Evolutionary conservation across 2,797 vertebrate genomes (phyloP).

Genomic region (Sternotherus odoratus): DNA sequence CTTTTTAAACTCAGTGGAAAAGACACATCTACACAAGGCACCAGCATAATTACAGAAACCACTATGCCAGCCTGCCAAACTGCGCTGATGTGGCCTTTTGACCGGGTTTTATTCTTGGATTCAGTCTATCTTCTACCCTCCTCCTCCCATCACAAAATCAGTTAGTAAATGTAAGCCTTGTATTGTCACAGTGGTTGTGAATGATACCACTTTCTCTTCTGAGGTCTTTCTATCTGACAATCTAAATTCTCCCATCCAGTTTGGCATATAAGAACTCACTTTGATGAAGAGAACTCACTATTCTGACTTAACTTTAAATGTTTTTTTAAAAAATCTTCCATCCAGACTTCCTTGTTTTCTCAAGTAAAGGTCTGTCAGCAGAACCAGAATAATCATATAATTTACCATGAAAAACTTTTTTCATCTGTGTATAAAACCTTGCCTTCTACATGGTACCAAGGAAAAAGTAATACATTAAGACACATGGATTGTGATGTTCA

Average conservation of each 20-base stretch:
- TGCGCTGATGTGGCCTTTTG: slow-evolving; percentile 50
- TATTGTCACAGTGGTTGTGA: neutral
- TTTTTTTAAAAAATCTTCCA: neutral
- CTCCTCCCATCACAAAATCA: slow-evolving; percentile 19
- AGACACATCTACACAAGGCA: slow-evolving; percentile 38
- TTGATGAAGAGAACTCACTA: neutral
- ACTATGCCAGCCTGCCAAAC: slow-evolving; percentile 31
- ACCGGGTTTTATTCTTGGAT: slow-evolving; percentile 47
- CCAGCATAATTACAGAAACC: slow-evolving; percentile 68
- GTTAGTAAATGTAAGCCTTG: neutral
- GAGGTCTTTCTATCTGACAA: neutral
- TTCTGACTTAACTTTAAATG: neutral
- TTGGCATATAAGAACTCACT: neutral
- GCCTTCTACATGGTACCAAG: neutral
- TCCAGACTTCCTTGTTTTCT: neutral
- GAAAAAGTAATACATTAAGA: neutral
- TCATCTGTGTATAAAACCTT: neutral
- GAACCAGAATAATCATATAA: neutral
- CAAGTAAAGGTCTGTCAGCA: neutral
- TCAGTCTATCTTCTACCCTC: slow-evolving; percentile 6
- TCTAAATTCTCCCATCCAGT: neutral
- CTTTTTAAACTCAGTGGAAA: slow-evolving; percentile 72
- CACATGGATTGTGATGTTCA: neutral
- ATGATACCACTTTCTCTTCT: neutral
- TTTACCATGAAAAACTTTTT: neutral